Conservation (phyloP, 2,888 invertebrate species). For the Aspidiotus destructor region DNA sequence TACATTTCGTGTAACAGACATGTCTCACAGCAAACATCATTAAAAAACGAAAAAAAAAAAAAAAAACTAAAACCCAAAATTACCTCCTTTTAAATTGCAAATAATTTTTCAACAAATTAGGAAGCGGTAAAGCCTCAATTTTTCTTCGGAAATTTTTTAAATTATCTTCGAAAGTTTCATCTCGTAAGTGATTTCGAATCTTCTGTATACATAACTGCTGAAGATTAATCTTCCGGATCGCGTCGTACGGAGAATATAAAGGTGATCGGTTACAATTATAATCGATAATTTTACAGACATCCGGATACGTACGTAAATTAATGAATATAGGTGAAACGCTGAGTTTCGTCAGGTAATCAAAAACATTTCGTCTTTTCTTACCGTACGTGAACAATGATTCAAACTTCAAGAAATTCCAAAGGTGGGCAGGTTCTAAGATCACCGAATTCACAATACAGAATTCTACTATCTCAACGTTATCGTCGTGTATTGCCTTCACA, state of each 20-base stretch:
- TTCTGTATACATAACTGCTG: slow-evolving; percentile 8
- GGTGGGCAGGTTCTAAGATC: slow-evolving; percentile 17
- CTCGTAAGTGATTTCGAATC: slow-evolving; percentile 8
- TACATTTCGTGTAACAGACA: too few relatives aligned
- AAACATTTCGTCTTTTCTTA: background rate
- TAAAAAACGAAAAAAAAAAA: too few relatives aligned
- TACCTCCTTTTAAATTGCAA: slow-evolving; percentile 5
- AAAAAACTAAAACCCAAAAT: background rate
- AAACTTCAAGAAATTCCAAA: background rate
- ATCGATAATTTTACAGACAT: background rate
- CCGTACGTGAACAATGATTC: background rate
- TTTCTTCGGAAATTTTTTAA: slow-evolving; percentile 1
- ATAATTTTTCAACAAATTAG: slow-evolving; percentile 13
- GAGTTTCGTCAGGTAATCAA: background rate
- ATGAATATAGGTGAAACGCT: slow-evolving; percentile 1
- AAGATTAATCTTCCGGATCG: background rate
- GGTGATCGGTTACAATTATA: background rate
- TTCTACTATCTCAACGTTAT: background rate
- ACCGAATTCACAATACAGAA: slow-evolving; percentile 7
- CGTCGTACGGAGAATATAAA: slow-evolving; percentile 1
- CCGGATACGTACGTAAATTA: background rate
- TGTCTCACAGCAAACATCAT: too few relatives aligned
- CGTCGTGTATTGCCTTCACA: slow-evolving; percentile 10
- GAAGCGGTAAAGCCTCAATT: slow-evolving; percentile 9
- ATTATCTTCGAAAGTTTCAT: slow-evolving; percentile 11